Base-by-base conservation (phyloP, 1,140 invertebrate genomes). In the Zaprionus kolodkinae region DNA sequence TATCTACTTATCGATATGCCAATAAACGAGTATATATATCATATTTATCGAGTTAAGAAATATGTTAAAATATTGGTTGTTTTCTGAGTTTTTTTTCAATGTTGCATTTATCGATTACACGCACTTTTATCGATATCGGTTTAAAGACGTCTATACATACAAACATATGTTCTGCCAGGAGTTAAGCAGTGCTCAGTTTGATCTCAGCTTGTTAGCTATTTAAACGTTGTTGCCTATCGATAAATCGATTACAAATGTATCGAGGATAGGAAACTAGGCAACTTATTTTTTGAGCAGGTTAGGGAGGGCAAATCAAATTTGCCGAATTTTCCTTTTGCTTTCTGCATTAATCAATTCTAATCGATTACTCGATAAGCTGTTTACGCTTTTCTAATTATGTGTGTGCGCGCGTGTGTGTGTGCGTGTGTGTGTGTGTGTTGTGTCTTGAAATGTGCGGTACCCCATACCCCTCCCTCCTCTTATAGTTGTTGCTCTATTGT, bases 361-460 rank as follows among this genome's bases (percentile, higher is more conserved):
- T 66, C 64, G 64, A 66, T 66, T 66, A 57, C 17, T 68, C 65
- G 65, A 59, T 68, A 59, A 57, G 65, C 65, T 33, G 12, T 36
- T 64, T 30, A n/a, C 35, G 36, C 25, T 9, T 3, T 33, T 52
- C n/a, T 64, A 27, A 50, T 55, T 65, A 21, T 38, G n/a, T 43
- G n/a, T 43, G 40, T 43, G 17, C 27, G 21, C 2, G 21, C 2
- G 1, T 21, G 21, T 65, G 35, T 38, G n/a, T 43, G 17, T 38
- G 21, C 2, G 21, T 21, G 1, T 21, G 21, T 65, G 35, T 38
- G n/a, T 15, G n/a, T 45, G n/a, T 15, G 17, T 40, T 54, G 48
- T 54, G 62, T 54, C 33, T 30, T 54, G 48, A 36, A 64, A 52
- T 52, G 45, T 52, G 11, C 27, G 40, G n/a, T 45, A n/a, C n/a